These are phyloP conservation scores for Cephalotes varians DNA, from an alignment of 2,888 invertebrate species.

Conservation along the genomic window DNA sequence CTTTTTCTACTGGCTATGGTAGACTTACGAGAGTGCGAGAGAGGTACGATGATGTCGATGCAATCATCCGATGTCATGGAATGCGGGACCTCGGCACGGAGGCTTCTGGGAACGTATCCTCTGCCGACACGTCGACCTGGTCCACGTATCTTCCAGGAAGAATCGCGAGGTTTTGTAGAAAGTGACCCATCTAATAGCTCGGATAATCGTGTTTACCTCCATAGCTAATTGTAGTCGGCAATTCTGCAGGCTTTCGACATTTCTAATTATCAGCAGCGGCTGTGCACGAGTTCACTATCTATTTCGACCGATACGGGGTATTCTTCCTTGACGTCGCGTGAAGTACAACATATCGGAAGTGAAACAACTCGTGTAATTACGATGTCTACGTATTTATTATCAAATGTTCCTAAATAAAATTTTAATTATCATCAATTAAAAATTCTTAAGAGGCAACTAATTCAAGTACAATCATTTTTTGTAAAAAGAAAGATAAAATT, in stretches of 20 bases:
- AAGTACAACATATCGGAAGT: neutral
- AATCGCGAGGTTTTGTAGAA: conserved; percentile 69
- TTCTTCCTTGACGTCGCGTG: neutral
- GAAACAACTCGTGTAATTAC: neutral
- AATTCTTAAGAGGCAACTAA: neutral
- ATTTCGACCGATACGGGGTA: conserved; percentile 14
- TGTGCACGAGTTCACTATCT: conserved; percentile 8
- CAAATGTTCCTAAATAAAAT: neutral
- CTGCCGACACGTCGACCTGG: conserved; percentile 57
- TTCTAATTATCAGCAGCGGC: conserved; percentile 35
- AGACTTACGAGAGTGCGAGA: conserved; percentile 23
- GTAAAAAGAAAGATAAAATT: neutral
- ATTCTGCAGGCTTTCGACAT: conserved; percentile 28
- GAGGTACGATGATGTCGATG: conserved; percentile 30
- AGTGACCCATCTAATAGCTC: conserved; percentile 64
- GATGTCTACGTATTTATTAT: neutral
- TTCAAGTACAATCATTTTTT: neutral
- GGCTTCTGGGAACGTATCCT: conserved; percentile 70
- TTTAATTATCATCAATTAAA: neutral
- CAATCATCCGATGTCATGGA: conserved; percentile 70
- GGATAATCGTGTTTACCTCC: conserved; percentile 14
- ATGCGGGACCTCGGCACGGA: conserved; percentile 48
- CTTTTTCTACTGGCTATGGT: conserved; percentile 57
- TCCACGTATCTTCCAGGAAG: conserved; percentile 61
- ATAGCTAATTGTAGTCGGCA: conserved; percentile 27